These are phyloP conservation scores for Bimastos eiseni DNA, from an alignment of 2,888 invertebrate genomes.

Conservation along the genomic window DNA sequence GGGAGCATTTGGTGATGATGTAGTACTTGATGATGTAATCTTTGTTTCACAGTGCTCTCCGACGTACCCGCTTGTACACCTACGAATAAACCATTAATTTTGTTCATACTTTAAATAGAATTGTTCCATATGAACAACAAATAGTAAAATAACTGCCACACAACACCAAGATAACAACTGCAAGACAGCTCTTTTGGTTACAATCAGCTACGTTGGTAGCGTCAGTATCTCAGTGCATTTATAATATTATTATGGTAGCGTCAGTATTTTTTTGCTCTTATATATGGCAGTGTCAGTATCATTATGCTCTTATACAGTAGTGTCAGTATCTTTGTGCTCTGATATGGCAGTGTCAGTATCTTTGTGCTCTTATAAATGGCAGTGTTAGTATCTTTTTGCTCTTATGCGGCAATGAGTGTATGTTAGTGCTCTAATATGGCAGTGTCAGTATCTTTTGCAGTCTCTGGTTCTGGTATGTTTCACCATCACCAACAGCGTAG, in stretches of 20 bases:
- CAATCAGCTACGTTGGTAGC: neutral
- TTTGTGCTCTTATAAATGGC: no score
- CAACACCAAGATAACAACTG: neutral
- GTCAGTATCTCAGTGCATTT: neutral
- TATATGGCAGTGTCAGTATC: no score
- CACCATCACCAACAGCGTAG: neutral
- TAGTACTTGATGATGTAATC: neutral
- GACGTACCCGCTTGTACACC: neutral
- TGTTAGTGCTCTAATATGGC: no score
- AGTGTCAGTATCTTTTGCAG: neutral
- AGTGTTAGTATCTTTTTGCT: no score
- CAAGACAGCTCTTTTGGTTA: neutral
- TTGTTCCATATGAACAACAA: neutral
- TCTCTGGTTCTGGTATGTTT: neutral
- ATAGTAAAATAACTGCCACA: neutral
- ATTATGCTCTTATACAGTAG: no score
- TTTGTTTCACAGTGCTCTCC: neutral
- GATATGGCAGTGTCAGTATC: no score
- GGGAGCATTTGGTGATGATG: neutral
- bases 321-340: no score
- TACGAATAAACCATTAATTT: neutral
- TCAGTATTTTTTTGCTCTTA: no score
- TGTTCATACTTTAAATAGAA: neutral
- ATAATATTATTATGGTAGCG: no score
- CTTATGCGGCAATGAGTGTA: no score